Conservation (phyloP, 2,113 vertebrate genomes). For the Neolamprologus caudopunctatus region DNA sequence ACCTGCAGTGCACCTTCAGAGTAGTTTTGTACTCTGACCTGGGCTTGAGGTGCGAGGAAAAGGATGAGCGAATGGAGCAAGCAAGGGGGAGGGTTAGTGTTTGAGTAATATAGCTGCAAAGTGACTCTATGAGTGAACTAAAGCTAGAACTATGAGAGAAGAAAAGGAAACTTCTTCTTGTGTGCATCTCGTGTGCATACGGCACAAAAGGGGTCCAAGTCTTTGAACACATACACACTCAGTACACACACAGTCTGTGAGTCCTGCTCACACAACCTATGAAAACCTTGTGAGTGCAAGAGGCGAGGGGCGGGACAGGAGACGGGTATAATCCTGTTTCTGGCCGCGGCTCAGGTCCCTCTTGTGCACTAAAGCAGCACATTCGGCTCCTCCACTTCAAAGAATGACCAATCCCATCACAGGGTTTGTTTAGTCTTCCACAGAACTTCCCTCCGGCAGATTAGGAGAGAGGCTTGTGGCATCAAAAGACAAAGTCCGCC, state of each 20-base stretch:
- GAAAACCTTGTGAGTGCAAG: slow-evolving; percentile 4
- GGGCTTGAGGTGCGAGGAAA: slow-evolving; percentile 24
- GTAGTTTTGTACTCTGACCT: slow-evolving; percentile 23
- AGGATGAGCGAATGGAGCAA: slow-evolving; percentile 14
- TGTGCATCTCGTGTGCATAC: slow-evolving; percentile 46
- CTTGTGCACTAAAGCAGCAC: slow-evolving; percentile 42
- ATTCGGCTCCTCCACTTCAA: slow-evolving; percentile 50
- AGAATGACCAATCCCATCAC: slow-evolving; percentile 45
- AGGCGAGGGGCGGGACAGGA: background rate
- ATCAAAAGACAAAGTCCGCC: slow-evolving; percentile 86
- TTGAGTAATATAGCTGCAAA: slow-evolving; percentile 31
- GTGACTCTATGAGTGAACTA: slow-evolving; percentile 35
- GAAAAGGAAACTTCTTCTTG: slow-evolving; percentile 22
- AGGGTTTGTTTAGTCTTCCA: slow-evolving; percentile 43
- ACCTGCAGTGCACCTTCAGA: background rate
- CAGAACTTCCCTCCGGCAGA: slow-evolving; percentile 66
- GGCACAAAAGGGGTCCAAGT: slow-evolving; percentile 13
- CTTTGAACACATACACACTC: slow-evolving; percentile 11
- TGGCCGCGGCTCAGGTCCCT: slow-evolving; percentile 5
- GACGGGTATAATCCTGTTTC: background rate
- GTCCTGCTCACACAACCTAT: slow-evolving; percentile 14
- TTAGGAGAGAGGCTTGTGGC: slow-evolving; percentile 76
- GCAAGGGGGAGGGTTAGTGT: slow-evolving; percentile 5
- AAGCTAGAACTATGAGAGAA: slow-evolving; percentile 38
- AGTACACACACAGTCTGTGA: background rate